Evolutionary conservation across 1,140 invertebrate species (phyloP).

Genomic region (Drosophila sechellia): DNA sequence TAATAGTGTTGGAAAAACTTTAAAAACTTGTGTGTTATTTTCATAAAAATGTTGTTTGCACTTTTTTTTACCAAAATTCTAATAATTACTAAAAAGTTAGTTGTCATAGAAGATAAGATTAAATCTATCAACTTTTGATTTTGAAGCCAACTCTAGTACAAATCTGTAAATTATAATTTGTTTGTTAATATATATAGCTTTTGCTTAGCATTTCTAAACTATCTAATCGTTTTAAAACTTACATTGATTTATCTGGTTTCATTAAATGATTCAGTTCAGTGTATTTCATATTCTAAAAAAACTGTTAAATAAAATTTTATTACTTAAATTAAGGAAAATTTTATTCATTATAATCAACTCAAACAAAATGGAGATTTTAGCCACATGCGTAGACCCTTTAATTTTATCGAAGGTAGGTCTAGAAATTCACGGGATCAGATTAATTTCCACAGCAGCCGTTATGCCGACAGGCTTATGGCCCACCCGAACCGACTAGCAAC

Average conservation of each 20-base stretch:
- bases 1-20: too few relatives aligned
- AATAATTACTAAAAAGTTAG: background rate
- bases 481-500: too few relatives aligned
- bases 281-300: too few relatives aligned
- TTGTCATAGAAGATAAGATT: constrained; percentile 5
- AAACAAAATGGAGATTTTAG: background rate
- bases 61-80: constrained; percentile 6
- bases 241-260: background rate
- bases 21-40: background rate
- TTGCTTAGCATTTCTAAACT: background rate
- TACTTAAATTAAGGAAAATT: background rate
- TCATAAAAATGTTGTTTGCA: background rate
- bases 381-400: background rate
- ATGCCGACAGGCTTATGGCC: too few relatives aligned
- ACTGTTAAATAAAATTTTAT: background rate
- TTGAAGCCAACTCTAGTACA: too few relatives aligned
- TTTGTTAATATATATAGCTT: too few relatives aligned
- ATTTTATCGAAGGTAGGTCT: constrained; percentile 10
- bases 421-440: too few relatives aligned
- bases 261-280: background rate
- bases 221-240: background rate
- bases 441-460: too few relatives aligned
- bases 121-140: background rate
- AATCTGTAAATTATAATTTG: background rate
- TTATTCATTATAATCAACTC: background rate